Evolutionary conservation across 1,140 invertebrate genomes (phyloP), one percentile per base, ranked within the genome.

Genomic region (Musca vetustissima): DNA sequence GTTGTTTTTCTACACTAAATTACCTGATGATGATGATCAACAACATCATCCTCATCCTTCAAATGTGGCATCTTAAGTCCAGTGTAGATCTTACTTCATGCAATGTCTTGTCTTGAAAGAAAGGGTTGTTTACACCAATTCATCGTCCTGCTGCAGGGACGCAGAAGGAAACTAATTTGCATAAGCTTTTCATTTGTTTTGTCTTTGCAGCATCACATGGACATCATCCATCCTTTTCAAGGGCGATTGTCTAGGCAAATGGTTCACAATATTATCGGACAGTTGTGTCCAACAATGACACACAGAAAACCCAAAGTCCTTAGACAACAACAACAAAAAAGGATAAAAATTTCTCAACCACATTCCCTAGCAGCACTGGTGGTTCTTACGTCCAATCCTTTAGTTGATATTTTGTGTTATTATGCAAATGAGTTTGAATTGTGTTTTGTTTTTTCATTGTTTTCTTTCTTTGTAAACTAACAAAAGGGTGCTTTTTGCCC

Each of bases 391-490:
- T 43, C 36, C 36, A 13, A 11, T 43, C 36, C 36, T 7, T 43
- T 11, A 7, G 6, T 43, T 59, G 55, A 24, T 55, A 55, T 24
- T 28, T 19, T 36, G 57, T 36, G 57, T 25, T 25, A 36, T 61
- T 61, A 61, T 61, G 57, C 57, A 61, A 61, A 61, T 61, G 28
- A 61, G 19, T 43, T n/a, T n/a, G n/a, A n/a, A n/a, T n/a, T n/a
- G n/a, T n/a, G n/a, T n/a, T 61, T 19, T 11, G 6, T 43, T 43
- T 43, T 43, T 43, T 43, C 28, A 28, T 61, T 61, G 24, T 59
- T 24, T 3, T 28, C 57, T 13, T 9, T 36, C 25, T 61, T 25
- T 8, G 19, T 21, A 24, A 14, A 22, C 55, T 6, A 61, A 61
- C 28, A 43, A 61, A 61, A 36, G 57, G 57, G 28, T 61, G 57